A percentile compares a stretch with the other conserved stretches of the same genome.
phyloP scores from a whole-genome alignment of 2,113 vertebrate species.

The Thalassarche chlororhynchos region DNA sequence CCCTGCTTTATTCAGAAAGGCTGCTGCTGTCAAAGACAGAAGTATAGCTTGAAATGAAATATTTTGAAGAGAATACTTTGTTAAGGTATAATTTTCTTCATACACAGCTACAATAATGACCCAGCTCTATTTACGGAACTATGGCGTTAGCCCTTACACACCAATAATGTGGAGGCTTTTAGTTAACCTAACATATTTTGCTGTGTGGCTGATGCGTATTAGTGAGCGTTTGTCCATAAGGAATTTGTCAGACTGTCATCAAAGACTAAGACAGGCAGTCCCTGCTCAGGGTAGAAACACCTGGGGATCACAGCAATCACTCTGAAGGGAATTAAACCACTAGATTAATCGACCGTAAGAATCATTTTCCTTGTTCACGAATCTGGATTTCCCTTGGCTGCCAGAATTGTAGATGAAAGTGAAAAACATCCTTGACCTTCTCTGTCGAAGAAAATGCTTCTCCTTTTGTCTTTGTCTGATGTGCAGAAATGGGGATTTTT shows the following conservation, averaged over 20 bases:
- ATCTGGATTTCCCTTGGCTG: slow-evolving; percentile 44
- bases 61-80: not conserved
- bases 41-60: not conserved
- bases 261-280: not conserved
- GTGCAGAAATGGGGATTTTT: not conserved
- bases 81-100: not conserved
- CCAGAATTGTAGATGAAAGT: slow-evolving; percentile 19
- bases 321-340: slow-evolving; percentile 32
- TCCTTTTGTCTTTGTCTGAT: not conserved
- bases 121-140: not conserved
- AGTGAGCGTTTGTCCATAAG: slow-evolving; percentile 11
- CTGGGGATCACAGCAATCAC: slow-evolving; percentile 26
- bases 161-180: not conserved
- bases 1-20: not conserved
- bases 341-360: slow-evolving; percentile 46
- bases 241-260: slow-evolving; percentile 26
- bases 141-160: not conserved
- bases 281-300: not conserved
- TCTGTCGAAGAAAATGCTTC: slow-evolving; percentile 38
- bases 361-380: slow-evolving; percentile 22
- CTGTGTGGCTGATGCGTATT: not conserved
- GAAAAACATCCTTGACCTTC: slow-evolving; percentile 50
- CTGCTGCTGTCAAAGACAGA: not conserved
- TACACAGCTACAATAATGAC: not conserved
- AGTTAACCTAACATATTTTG: slow-evolving; percentile 7